Base-by-base conservation (phyloP, 2,888 invertebrate genomes). In the Temnothorax ravouxi region DNA sequence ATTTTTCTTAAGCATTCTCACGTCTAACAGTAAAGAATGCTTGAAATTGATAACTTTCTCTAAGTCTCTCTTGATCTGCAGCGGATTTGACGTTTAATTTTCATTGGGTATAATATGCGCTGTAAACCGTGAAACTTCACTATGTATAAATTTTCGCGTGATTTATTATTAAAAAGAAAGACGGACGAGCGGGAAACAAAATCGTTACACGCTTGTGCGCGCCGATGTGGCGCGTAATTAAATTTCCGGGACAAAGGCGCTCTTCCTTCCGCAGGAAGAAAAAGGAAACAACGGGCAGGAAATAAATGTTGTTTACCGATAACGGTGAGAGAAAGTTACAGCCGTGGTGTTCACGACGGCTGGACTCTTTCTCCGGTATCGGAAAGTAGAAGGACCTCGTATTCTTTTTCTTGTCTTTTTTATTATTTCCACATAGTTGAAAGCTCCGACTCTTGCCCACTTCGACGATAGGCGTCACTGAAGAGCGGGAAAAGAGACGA, bases 381-480 rank as follows among this genome's bases (percentile, higher is more conserved):
- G 89, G 86, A 88, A 89, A 89, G 82, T 89, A 44, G 47, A 71
- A 64, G 82, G 74, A 80, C 75, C 62, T 74, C 72, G 74, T 50
- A 59, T 66, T 67, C 50, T 34, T 11, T 75, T 69, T 67, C 83
- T 77, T 86, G 83, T 87, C 88, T 74, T 85, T 89, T 89, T 90
- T 88, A 89, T 90, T 88, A 89, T 90, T 89, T 90, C 84, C 84
- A 88, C 90, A 87, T 83, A 86, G 84, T 85, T 84, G 84, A 84
- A 81, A 86, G 82, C 83, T 59, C 67, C 72, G 90, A 72, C 84
- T 66, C 56, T 75, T 59, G 59, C 52, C 72, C n/a, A 44, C 69
- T 62, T 52, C 80, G 80, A 61, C 82, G 83, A 71, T 87, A 87
- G 83, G 80, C 87, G 75, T 83, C 61, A 29, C 34, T 41, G 74